Conservation (phyloP, 2,797 vertebrate genomes). For the Danio aesculapii region DNA sequence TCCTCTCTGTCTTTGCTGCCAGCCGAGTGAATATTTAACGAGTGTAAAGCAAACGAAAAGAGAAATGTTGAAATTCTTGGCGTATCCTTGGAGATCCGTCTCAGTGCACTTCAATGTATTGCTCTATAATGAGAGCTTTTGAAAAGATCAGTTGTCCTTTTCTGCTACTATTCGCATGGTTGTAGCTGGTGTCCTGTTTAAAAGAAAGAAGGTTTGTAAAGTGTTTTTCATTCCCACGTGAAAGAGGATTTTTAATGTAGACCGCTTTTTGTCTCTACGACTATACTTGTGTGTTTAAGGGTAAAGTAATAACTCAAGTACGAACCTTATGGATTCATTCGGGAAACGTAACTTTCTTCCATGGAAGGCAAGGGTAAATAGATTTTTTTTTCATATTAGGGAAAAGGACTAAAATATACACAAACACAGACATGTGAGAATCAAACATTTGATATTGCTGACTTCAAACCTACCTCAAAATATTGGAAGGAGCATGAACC, state of each 20-base stretch:
- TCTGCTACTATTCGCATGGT: conserved; percentile 46
- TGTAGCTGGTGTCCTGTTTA: conserved; percentile 52
- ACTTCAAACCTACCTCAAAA: not conserved
- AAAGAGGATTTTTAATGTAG: conserved; percentile 48
- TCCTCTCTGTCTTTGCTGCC: conserved; percentile 45
- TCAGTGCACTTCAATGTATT: conserved; percentile 52
- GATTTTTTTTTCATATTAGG: not conserved
- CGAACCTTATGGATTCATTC: not conserved
- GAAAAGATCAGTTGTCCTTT: conserved; percentile 59
- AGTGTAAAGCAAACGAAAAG: conserved; percentile 41
- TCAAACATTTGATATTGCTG: not conserved
- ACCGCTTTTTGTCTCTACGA: conserved; percentile 46
- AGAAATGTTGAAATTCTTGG: conserved; percentile 51
- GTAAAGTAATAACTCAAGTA: conserved; percentile 43
- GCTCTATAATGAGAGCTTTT: conserved; percentile 56
- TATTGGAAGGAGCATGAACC: not conserved
- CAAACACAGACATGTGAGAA: not conserved
- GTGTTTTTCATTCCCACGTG: conserved; percentile 45
- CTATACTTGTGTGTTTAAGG: conserved; percentile 40
- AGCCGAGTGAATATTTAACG: conserved; percentile 59
- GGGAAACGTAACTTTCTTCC: not conserved
- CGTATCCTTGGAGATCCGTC: conserved; percentile 46
- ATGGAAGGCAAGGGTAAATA: not conserved
- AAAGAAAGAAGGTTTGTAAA: conserved; percentile 40
- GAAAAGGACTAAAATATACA: not conserved